phyloP scores from a whole-genome alignment of 2,797 vertebrate species.

The Megaceryle alcyon region DNA sequence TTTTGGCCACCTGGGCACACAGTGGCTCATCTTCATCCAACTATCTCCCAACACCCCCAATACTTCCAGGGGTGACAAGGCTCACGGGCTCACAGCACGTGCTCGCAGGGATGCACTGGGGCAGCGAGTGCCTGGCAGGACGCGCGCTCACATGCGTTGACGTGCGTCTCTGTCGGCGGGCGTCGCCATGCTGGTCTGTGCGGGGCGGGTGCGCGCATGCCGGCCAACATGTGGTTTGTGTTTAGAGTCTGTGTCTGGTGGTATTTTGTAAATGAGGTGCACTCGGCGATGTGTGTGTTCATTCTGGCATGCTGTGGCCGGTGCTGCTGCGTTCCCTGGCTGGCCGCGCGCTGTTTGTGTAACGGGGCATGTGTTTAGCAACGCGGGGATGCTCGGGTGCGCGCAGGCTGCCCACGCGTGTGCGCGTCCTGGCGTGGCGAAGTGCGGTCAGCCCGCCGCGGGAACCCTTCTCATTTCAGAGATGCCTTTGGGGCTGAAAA shows the following conservation, averaged over 20 bases:
- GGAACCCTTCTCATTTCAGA: background rate
- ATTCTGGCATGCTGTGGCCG: background rate
- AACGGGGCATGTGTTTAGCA: rapidly evolving
- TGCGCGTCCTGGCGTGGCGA: rapidly evolving
- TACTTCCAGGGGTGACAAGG: rapidly evolving
- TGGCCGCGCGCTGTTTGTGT: rapidly evolving
- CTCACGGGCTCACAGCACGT: rapidly evolving
- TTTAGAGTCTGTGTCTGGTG: conserved; percentile 6
- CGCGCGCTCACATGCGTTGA: rapidly evolving
- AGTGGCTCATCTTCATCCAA: background rate
- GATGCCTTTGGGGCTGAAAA: background rate
- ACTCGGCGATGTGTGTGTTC: background rate
- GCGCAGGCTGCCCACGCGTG: rapidly evolving
- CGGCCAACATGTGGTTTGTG: conserved; percentile 18
- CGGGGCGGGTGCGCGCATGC: rapidly evolving
- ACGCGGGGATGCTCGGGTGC: rapidly evolving
- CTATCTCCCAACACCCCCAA: background rate
- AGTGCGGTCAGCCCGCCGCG: rapidly evolving
- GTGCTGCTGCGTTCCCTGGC: background rate
- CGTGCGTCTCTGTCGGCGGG: background rate
- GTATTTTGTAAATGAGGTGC: conserved; percentile 7
- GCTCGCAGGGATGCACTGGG: rapidly evolving
- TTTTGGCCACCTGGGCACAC: background rate
- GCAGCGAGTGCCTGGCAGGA: background rate
- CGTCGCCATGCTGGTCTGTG: background rate